Conservation (phyloP, 2,888 invertebrate species). For the Ectemnius cavifrons region DNA sequence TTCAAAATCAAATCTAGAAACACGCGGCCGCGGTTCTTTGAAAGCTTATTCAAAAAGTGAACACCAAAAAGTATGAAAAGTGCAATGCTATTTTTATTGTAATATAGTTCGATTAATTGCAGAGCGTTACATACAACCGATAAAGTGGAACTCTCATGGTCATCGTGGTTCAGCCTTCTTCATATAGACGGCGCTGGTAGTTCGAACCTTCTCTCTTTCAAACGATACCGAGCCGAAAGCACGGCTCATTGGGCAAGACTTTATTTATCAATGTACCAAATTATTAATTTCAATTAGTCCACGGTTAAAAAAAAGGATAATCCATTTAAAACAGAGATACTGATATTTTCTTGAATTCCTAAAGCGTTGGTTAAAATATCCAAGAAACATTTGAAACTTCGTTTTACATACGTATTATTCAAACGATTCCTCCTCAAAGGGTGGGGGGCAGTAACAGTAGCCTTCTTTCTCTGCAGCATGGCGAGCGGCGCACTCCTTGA, state of each 20-base stretch:
- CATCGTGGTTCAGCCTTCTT: not conserved
- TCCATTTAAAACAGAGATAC: not conserved
- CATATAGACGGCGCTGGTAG: slow-evolving; percentile 31
- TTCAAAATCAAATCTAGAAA: too few relatives aligned
- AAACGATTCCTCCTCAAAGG: slow-evolving; percentile 25
- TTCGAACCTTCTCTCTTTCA: slow-evolving; percentile 6
- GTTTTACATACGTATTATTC: not conserved
- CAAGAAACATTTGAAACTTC: not conserved
- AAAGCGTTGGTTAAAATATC: not conserved
- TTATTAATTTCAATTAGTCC: not conserved
- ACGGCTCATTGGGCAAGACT: too few relatives aligned
- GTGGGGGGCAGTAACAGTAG: slow-evolving; percentile 55
- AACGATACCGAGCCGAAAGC: too few relatives aligned
- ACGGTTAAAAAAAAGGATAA: not conserved
- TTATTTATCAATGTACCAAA: not conserved
- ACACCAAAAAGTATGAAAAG: not conserved
- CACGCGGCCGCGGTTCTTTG: too few relatives aligned
- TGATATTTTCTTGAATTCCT: not conserved
- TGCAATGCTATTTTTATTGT: not conserved
- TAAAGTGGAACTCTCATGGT: not conserved
- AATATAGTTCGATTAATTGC: not conserved
- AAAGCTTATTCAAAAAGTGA: too few relatives aligned
- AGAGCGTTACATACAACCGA: not conserved
- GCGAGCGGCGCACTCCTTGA: slow-evolving; percentile 59
- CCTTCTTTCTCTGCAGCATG: slow-evolving; percentile 55